Base-by-base conservation (phyloP, 1,140 invertebrate genomes). In the Diprion similis region DNA sequence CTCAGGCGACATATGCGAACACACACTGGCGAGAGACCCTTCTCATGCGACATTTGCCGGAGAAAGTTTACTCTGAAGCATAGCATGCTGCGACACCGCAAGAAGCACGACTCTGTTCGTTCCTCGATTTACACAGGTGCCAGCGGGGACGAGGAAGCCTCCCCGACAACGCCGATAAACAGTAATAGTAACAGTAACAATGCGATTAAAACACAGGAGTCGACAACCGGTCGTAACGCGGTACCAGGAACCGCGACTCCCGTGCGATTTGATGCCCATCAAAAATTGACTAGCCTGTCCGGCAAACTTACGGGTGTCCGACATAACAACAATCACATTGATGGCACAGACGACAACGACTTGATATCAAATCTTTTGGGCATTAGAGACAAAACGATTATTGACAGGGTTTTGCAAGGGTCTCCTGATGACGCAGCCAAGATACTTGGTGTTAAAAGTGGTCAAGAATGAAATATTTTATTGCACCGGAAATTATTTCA, bases 1-100 rank as follows among this genome's bases (percentile, higher is more conserved):
- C 88, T 98, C 0, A 90, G 96, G 0, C 92, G 96, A 10, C 97
- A 98, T 85, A 97, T 98, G 95, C 88, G 96, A 59, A 96, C 95
- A 0, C 95, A 97, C 81, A 96, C 95, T 0, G 95, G 95, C 0
- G 95, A 96, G 81, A 85, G 95, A 0, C 90, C 90, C 0, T 96
- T 95, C 82, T 91, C 93, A 64, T 96, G 95, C 78, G 93, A 95
- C 79, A 92, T 95, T 11, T 97, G 96, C 81, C 86, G 92, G 11
- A 88, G 95, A 7, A 90, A 94, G 71, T 97, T 97, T 87, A 97
- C 96, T 0, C 88, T 97, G n/a, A 97, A 97, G 80, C 96, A 97
- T 88, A 96, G 94, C 83, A 97, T 97, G 96, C 90, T 97, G 70
- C 91, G 96, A 3, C 96, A 97, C 83, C 90, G 95, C 66, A 96